Conservation (phyloP, 1,140 invertebrate genomes). For the Rhynchophorus ferrugineus region DNA sequence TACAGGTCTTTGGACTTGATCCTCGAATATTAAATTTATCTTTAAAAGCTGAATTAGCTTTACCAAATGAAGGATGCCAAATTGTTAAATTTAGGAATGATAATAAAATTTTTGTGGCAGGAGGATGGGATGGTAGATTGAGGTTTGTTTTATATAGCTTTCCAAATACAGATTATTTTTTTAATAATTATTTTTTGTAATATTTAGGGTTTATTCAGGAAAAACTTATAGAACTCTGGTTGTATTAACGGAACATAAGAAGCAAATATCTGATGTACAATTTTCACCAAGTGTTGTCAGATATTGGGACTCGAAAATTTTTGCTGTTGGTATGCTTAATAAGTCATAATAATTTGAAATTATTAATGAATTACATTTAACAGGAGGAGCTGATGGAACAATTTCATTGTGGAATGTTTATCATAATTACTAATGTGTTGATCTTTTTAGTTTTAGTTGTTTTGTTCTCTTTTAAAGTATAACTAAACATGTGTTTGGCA, state of each 20-base stretch:
- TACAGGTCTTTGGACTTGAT: conserved; percentile 51
- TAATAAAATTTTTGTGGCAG: conserved; percentile 65
- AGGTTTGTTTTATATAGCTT: neutral
- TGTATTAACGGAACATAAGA: conserved; percentile 61
- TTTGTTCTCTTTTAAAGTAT: too few species aligned
- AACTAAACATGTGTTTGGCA: too few species aligned
- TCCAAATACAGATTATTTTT: neutral
- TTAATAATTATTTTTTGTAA: neutral
- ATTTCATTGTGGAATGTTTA: conserved; percentile 72
- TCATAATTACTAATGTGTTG: conserved; percentile 12
- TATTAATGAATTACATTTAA: neutral
- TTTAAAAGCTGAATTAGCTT: conserved; percentile 49
- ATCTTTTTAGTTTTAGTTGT: too few species aligned
- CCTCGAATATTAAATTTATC: conserved; percentile 47
- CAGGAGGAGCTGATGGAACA: conserved; percentile 56
- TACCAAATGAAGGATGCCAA: conserved; percentile 66
- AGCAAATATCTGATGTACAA: conserved; percentile 58
- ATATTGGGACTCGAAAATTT: conserved; percentile 60
- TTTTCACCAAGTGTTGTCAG: conserved; percentile 55
- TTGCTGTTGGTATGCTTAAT: conserved; percentile 47
- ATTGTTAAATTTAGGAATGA: conserved; percentile 61
- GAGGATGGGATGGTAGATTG: conserved; percentile 68
- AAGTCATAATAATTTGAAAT: neutral
- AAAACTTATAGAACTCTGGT: conserved; percentile 66
- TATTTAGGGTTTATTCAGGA: conserved; percentile 62